Base-by-base conservation (phyloP, 1,140 invertebrate species). In the Drosophila pandora region DNA sequence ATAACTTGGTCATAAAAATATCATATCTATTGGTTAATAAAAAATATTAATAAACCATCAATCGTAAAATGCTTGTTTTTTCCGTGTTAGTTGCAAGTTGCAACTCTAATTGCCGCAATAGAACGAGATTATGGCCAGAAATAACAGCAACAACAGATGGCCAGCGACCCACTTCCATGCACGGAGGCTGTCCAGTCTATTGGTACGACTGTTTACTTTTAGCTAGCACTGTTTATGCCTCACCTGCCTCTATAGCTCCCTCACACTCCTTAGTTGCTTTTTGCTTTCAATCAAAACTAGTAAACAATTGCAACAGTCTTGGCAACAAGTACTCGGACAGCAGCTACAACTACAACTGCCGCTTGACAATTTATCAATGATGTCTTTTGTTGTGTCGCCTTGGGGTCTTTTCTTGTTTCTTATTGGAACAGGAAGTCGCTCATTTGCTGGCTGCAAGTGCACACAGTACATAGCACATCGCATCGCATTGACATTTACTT, bases 291-390 rank as follows among this genome's bases (percentile, higher is more conserved):
- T 76, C 73, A 37, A 37, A 76, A 76, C 73, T 41, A 57, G 28
- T 47, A 67, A 74, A 78, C 82, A 87, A 79, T 76, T 75, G 69
- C 77, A 84, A 47, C 65, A 76, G 41, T 22, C 21, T 48, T 32
- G 39, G 23, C 49, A 34, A 62, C 54, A 59, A 53, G 13, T 76
- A 83, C 83, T 79, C 10, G 34, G 7, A 25, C 25, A 1, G 25
- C 25, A 5, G 82, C 82, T 87, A 17, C 17, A 17, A 17, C 17
- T 17, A 17, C 17, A 17, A 17, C 17, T 17, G 25, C 25, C 25
- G 82, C 82, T 87, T 88, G 76, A 88, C 83, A 88, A 89, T 88
- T 88, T 88, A 87, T 87, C 82, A 87, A 82, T 87, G 79, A 87
- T 67, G 75, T 68, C 48, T 63, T 52, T 25, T 72, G 50, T 28